phyloP scores from a whole-genome alignment of 1,140 invertebrate genomes.

The Micrasema minimum region DNA sequence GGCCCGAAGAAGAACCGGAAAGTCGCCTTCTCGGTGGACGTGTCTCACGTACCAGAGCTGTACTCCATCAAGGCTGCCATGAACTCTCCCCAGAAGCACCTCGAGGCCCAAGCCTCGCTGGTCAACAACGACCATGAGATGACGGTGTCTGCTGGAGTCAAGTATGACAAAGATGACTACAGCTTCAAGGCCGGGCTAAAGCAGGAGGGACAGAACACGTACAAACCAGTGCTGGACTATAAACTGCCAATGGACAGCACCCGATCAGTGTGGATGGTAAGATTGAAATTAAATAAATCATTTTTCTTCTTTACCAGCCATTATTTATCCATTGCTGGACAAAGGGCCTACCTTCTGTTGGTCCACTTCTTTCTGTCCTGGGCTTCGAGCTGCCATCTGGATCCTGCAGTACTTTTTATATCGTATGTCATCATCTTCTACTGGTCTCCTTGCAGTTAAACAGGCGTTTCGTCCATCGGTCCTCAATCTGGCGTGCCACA shows the following conservation, averaged over 20 bases:
- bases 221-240: conserved; percentile 16
- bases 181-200: conserved; percentile 55
- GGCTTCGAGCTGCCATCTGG: too few species aligned
- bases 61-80: conserved; percentile 67
- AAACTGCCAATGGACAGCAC: neutral
- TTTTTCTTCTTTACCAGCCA: too few species aligned
- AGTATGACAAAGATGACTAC: conserved; percentile 50
- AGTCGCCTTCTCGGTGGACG: conserved; percentile 64
- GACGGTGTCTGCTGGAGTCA: conserved; percentile 48
- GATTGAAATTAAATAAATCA: too few species aligned
- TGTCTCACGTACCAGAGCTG: conserved; percentile 63
- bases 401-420: too few species aligned
- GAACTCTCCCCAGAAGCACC: conserved; percentile 70
- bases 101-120: conserved; percentile 54
- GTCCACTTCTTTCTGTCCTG: too few species aligned
- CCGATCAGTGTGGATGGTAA: conserved; percentile 27
- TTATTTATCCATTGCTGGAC: too few species aligned
- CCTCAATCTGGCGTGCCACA: too few species aligned
- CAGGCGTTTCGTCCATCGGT: too few species aligned
- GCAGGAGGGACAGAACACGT: conserved; percentile 37
- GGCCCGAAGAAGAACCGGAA: conserved; percentile 74
- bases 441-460: too few species aligned
- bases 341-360: too few species aligned
- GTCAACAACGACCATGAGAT: conserved; percentile 25
- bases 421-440: too few species aligned